Evolutionary conservation across 2,113 vertebrate genomes (phyloP), one percentile per base, ranked within the genome.

Genomic region (Triplophysa dalaica): DNA sequence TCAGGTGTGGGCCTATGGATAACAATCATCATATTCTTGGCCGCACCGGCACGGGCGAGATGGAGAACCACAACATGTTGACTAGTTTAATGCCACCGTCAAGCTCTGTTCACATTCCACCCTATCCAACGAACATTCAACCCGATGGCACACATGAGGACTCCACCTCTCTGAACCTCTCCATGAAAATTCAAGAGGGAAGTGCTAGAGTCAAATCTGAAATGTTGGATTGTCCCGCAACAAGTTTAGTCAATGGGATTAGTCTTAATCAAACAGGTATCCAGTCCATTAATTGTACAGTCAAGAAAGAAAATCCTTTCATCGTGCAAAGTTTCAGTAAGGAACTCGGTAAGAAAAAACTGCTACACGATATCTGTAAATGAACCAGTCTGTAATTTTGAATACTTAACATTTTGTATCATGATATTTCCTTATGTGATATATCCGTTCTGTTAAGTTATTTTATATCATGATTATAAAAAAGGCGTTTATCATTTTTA

Each of bases 281-380:
- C 81, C 94, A 90, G 78, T 88, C 91, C 0, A 85, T 88, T 82
- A 94, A 94, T 85, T 90, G 89, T 0, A 73, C 91, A 88, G 86
- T 95, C 92, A 96, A 97, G 94, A 94, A 96, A 86, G 95, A 98
- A 89, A 88, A 88, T 86, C 91, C 93, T 84, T 95, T 95, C 89
- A 91, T 92, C 85, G 92, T 94, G 90, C 93, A 95, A 83, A 95
- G 95, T 92, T 94, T 95, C 91, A 95, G 88, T 94, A 91, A 93
- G 91, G 96, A 98, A 85, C 94, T 93, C 91, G 96, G 97, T 98
- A 94, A 95, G 94, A 93, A 88, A 89, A 80, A 87, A 75, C 90
- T 87, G 89, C 86, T 92, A 85, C 63, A 48, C 12, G 58, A 75
- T 14, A 75, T 14, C 8, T 3, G 2, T 62, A 63, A 43, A 48